These are phyloP conservation scores for Gymnodraco acuticeps DNA, from an alignment of 2,797 vertebrate genomes.

Conservation along the genomic window DNA sequence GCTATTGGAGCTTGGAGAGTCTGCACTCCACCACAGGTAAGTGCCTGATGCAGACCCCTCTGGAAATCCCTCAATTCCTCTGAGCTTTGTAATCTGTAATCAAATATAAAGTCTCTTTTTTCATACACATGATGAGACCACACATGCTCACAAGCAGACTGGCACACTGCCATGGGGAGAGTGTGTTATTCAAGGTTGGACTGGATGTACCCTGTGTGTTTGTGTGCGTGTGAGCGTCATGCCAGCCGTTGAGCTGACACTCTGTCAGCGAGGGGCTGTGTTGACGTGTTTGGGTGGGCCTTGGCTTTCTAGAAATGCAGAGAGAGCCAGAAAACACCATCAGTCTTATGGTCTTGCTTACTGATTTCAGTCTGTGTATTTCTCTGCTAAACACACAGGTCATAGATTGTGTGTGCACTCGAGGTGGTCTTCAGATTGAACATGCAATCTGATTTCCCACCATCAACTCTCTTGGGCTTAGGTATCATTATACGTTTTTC, in stretches of 20 bases:
- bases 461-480: neutral
- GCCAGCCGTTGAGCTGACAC: slow-evolving; percentile 41
- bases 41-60: neutral
- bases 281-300: slow-evolving; percentile 58
- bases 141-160: neutral
- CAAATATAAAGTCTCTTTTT: neutral
- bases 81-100: neutral
- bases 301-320: slow-evolving; percentile 24
- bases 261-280: slow-evolving; percentile 18
- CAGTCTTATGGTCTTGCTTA: neutral
- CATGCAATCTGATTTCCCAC: neutral
- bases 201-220: neutral
- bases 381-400: neutral
- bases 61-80: neutral
- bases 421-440: neutral
- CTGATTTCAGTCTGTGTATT: neutral
- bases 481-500: neutral
- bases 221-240: neutral
- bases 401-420: neutral
- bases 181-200: slow-evolving; percentile 23
- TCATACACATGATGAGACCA: slow-evolving; percentile 4
- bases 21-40: slow-evolving; percentile 95
- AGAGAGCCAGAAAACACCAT: slow-evolving; percentile 25
- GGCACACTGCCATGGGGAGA: slow-evolving; percentile 24
- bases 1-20: slow-evolving; percentile 96